Evolutionary conservation across 2,113 vertebrate genomes (phyloP).

Genomic region (Phyllostomus hastatus): DNA sequence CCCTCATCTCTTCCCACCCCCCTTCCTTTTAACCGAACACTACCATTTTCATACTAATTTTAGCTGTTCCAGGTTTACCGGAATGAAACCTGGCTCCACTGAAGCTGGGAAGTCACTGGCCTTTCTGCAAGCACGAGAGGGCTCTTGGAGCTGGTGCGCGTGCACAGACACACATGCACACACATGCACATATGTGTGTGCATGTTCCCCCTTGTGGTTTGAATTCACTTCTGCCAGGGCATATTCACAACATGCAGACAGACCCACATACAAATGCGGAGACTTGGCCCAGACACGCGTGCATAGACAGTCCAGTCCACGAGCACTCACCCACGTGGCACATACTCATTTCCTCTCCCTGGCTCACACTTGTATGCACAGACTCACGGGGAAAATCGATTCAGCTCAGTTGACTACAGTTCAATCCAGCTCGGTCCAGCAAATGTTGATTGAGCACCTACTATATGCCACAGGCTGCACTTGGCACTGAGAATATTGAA

Average conservation of each 20-base stretch:
- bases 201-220: neutral
- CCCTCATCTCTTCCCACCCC: conserved; percentile 83
- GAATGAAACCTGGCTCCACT: conserved; percentile 70
- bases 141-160: neutral
- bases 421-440: neutral
- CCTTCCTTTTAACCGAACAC: conserved; percentile 84
- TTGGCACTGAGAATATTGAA: neutral
- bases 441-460: conserved; percentile 42
- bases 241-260: neutral
- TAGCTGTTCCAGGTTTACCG: conserved; percentile 79
- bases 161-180: accelerated
- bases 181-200: neutral
- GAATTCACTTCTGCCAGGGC: neutral
- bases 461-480: neutral
- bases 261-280: neutral
- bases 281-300: neutral
- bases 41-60: conserved; percentile 87
- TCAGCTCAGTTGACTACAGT: neutral
- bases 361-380: neutral
- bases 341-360: neutral
- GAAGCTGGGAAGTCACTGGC: conserved; percentile 35
- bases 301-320: neutral
- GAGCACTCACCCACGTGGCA: neutral
- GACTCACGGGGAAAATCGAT: neutral
- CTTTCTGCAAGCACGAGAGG: neutral